Evolutionary conservation across 2,113 vertebrate species (phyloP), one percentile per base, ranked within the genome.

Genomic region (Scomber japonicus): DNA sequence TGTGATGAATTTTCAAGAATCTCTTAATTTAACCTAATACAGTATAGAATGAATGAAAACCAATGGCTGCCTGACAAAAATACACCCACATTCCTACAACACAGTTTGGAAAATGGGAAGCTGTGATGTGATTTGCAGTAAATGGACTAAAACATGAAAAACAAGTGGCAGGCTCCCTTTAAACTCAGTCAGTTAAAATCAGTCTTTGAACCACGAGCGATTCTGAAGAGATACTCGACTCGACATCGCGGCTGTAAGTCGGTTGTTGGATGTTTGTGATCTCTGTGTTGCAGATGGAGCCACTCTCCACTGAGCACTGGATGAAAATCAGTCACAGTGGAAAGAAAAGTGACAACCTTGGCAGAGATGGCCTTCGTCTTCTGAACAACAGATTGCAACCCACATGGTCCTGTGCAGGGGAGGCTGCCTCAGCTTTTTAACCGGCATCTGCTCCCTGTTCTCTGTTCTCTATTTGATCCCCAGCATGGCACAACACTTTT

Each of bases 371-470:
- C 60, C 15, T 30, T 53, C 40, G 30, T 62, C 73, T 74, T 75
- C 73, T 72, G 71, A 82, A 88, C 78, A 85, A 90, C 95, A 95
- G 94, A 93, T 91, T 94, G 93, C 49, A 66, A 86, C 91, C 85
- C 85, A 92, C 86, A 89, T 94, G 93, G 84, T 70, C 68, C 65
- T 48, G 60, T 72, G 67, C 76, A 79, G 83, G 79, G 82, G 77
- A 77, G 71, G 57, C 66, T 65, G 66, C 79, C 78, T 81, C 50
- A 55, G 67, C 84, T 82, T 90, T 92, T 80, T 89, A 81, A 86
- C 82, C 45, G 56, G 83, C 92, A 91, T 93, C 92, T 94, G 93
- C 78, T 90, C 80, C 44, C 85, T 44, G 74, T 72, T 80, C 87
- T 71, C 71, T 19, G 53, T 54, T 19, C 17, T 54, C 63, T 79